Evolutionary conservation across 2,888 invertebrate genomes (phyloP).

Genomic region (Eulithis prunata): DNA sequence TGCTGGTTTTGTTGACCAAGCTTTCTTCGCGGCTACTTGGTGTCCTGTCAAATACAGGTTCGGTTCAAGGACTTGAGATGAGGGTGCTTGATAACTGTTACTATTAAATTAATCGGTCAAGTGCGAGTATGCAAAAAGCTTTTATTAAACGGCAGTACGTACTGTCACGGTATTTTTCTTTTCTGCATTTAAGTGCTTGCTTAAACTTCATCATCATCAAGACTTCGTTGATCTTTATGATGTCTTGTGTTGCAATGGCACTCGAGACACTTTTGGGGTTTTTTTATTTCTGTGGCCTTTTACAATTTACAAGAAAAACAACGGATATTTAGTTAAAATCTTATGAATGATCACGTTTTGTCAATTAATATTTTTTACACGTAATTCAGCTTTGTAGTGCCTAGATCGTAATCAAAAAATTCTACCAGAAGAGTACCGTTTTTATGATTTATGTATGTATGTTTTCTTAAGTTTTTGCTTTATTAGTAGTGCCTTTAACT

Average conservation of each 20-base stretch:
- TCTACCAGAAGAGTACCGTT: background rate
- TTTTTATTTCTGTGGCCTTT: too few relatives aligned
- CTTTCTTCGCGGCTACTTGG: slow-evolving; percentile 45
- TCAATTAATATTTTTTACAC: background rate
- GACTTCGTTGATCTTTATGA: too few relatives aligned
- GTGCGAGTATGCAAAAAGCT: background rate
- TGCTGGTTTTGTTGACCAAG: slow-evolving; percentile 41
- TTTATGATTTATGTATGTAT: background rate
- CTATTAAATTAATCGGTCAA: slow-evolving; percentile 1
- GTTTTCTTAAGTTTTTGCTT: too few relatives aligned
- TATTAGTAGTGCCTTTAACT: too few relatives aligned
- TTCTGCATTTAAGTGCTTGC: too few relatives aligned
- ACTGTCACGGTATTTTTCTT: too few relatives aligned
- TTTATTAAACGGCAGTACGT: too few relatives aligned
- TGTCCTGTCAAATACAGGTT: slow-evolving; percentile 40
- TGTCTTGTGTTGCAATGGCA: too few relatives aligned
- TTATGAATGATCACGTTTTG: background rate
- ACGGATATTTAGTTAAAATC: too few relatives aligned
- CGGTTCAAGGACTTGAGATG: slow-evolving; percentile 36
- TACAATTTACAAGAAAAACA: too few relatives aligned
- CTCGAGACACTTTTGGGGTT: too few relatives aligned
- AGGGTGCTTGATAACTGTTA: slow-evolving; percentile 18
- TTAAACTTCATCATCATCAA: background rate
- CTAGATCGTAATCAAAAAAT: background rate
- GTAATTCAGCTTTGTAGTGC: background rate